These are phyloP conservation scores for Pseudochirops cupreus DNA, from an alignment of 2,797 vertebrate genomes.

Conservation along the genomic window DNA sequence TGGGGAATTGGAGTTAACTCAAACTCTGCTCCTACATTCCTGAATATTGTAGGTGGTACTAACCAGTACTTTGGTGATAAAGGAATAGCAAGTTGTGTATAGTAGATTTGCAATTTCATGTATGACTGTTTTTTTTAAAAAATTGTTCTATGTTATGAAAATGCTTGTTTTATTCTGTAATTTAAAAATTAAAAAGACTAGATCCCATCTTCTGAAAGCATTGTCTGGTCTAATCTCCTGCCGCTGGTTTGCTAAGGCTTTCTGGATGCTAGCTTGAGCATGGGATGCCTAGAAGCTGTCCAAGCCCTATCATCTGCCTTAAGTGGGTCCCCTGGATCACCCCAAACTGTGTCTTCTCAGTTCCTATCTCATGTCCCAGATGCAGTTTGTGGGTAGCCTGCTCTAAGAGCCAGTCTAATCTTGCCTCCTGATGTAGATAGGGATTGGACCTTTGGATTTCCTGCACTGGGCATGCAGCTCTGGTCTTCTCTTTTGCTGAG, in stretches of 20 bases:
- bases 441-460: not conserved
- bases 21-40: not conserved
- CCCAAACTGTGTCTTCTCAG: not conserved
- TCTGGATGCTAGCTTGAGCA: not conserved
- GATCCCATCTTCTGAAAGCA: not conserved
- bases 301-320: not conserved
- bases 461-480: not conserved
- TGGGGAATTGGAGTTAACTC: not conserved
- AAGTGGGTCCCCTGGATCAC: not conserved
- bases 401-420: not conserved
- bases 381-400: not conserved
- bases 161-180: not conserved
- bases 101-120: not conserved
- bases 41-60: not conserved
- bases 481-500: not conserved
- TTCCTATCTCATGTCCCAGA: not conserved
- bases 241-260: not conserved
- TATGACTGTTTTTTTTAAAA: not conserved
- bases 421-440: not conserved
- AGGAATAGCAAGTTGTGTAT: not conserved
- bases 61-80: not conserved
- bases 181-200: not conserved
- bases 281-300: not conserved
- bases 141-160: not conserved
- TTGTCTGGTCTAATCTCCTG: not conserved